Evolutionary conservation across 1,140 invertebrate species (phyloP), one percentile per base, ranked within the genome.

Genomic region (Antheraea pernyi): DNA sequence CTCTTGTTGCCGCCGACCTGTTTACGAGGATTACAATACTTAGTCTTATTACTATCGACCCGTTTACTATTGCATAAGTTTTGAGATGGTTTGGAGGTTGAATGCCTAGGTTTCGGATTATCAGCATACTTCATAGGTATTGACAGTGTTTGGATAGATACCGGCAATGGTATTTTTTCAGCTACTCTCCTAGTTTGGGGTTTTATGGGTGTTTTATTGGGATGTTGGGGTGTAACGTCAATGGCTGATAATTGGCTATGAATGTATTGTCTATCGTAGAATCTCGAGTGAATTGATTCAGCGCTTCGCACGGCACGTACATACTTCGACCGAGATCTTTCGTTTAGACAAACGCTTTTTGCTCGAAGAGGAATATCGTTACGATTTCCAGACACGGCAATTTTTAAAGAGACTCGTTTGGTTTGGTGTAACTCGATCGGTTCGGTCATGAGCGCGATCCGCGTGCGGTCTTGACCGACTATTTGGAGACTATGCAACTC

Each of bases 41-140:
- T 87, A 83, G 82, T 84, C 83, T 79, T 84, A 78, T 87, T 76
- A 76, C 53, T 83, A 88, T 88, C 84, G 74, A 74, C 74, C 78
- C 66, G 69, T 67, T 77, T 71, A n/a, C 67, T 78, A 68, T 77
- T 79, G 71, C 61, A 72, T 72, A 75, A 69, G 67, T 71, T 82
- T 48, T 74, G 73, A 63, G 64, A 65, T 67, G 74, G 74, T 76
- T 85, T 86, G 78, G 86, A 88, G 84, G 82, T 86, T 81, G 86
- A 88, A 85, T 80, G 81, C 65, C 73, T 82, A 59, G 73, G 64
- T 73, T 78, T 83, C 48, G 80, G 76, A 60, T 79, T 77, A 71
- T 89, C 88, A 3, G 85, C 89, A 73, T 89, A 91, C 58, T 82
- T 87, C 82, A 85, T 88, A 30, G 88, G 88, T 80, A 92, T 86